Percentiles rank a stretch among this genome's conserved stretches.
These are phyloP conservation scores for Bimastos eiseni DNA, from an alignment of 2,888 invertebrate species.

Conservation along the genomic window DNA sequence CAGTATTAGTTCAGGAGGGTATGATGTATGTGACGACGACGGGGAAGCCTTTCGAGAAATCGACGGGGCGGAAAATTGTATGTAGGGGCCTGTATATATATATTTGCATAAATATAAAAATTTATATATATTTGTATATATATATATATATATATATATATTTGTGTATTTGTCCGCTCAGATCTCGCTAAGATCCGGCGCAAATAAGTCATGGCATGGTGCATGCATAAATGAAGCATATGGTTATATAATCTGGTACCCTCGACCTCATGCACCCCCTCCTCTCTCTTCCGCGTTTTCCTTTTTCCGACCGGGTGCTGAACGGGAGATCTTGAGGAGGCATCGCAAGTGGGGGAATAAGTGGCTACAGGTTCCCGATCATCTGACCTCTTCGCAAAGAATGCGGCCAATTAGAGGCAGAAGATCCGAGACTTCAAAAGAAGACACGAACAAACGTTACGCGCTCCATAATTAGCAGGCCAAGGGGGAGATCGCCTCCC, in stretches of 20 bases:
- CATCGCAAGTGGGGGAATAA: background rate
- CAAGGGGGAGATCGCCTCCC: background rate
- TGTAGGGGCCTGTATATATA: background rate
- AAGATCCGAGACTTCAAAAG: slow-evolving; percentile 13
- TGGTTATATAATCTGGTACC: background rate
- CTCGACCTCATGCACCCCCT: background rate
- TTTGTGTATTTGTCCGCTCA: background rate
- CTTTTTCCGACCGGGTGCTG: background rate
- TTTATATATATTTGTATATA: no score
- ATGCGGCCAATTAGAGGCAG: background rate
- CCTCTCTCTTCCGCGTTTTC: background rate
- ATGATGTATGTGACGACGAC: background rate
- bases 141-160: background rate
- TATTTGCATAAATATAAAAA: background rate
- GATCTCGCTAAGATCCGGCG: background rate
- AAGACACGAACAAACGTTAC: background rate
- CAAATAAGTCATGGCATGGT: background rate
- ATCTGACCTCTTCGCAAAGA: background rate
- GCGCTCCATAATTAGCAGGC: background rate
- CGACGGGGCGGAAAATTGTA: background rate
- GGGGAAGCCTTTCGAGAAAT: slow-evolving; percentile 1
- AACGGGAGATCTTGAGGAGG: background rate
- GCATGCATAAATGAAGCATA: background rate
- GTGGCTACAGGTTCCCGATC: slow-evolving; percentile 6
- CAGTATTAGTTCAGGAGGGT: background rate